phyloP scores from a whole-genome alignment of 2,888 invertebrate species.

The Xylocampa areola region DNA sequence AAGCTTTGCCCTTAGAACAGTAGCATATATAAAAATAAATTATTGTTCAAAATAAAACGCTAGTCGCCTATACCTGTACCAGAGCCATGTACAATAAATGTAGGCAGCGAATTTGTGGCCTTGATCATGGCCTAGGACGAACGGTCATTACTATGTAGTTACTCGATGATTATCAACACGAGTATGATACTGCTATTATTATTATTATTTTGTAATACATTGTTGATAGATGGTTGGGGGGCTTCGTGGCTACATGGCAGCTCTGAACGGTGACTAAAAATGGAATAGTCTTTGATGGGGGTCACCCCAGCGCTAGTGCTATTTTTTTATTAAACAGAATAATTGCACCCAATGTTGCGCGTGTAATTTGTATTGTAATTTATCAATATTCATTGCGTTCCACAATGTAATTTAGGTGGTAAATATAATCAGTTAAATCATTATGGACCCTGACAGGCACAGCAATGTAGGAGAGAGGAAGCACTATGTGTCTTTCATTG shows the following conservation, averaged over 20 bases:
- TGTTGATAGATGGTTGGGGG: neutral
- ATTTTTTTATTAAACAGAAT: too few relatives aligned
- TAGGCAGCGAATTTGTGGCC: conserved; percentile 38
- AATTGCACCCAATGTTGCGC: too few relatives aligned
- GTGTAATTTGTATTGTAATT: too few relatives aligned
- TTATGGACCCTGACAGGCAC: too few relatives aligned
- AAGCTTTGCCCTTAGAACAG: neutral
- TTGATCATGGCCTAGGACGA: conserved; percentile 49
- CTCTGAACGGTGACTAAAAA: too few relatives aligned
- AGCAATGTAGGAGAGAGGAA: too few relatives aligned
- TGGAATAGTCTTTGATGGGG: too few relatives aligned
- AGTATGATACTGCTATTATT: neutral
- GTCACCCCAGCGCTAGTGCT: too few relatives aligned
- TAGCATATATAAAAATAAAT: neutral
- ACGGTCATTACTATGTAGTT: neutral
- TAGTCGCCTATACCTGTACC: neutral
- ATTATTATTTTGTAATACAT: neutral
- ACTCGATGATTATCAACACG: conserved; percentile 3
- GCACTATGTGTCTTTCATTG: too few relatives aligned
- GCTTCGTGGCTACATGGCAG: neutral
- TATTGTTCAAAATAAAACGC: conserved; percentile 9
- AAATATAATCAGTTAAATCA: too few relatives aligned
- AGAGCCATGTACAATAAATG: conserved; percentile 8
- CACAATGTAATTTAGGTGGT: too few relatives aligned
- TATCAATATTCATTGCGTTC: too few relatives aligned